Evolutionary conservation across 2,797 vertebrate species (phyloP).

Genomic region (Typhlichthys subterraneus): DNA sequence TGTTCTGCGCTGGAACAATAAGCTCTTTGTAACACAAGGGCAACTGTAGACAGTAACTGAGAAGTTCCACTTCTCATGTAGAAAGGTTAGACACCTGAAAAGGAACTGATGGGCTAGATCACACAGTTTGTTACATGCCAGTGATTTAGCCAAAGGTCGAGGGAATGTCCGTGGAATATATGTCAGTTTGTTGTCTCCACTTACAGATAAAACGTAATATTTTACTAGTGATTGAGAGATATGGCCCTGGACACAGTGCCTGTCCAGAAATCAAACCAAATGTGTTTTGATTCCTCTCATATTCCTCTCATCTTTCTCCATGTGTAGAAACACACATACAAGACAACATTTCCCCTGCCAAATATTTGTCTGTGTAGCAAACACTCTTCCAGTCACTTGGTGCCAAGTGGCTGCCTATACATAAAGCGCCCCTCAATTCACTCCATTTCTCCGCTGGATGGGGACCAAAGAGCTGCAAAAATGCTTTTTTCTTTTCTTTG

Average conservation of each 20-base stretch:
- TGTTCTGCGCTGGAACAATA: too few relatives aligned
- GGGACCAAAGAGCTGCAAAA: neutral
- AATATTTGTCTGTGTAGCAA: slow-evolving; percentile 1
- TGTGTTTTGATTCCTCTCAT: too few relatives aligned
- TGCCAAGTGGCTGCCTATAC: slow-evolving; percentile 10
- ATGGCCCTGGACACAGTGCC: too few relatives aligned
- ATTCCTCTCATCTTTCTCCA: neutral
- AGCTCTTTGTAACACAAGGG: too few relatives aligned
- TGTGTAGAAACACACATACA: neutral
- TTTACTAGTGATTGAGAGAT: neutral
- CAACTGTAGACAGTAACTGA: too few relatives aligned
- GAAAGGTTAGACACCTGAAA: too few relatives aligned
- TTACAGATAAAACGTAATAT: neutral
- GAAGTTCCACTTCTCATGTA: too few relatives aligned
- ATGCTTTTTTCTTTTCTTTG: neutral
- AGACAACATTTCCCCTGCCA: slow-evolving; percentile 3
- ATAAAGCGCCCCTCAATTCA: neutral
- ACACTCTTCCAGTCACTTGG: neutral
- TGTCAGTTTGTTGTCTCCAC: neutral
- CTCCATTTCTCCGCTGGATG: slow-evolving; percentile 1
- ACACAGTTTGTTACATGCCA: too few relatives aligned
- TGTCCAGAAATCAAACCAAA: too few relatives aligned
- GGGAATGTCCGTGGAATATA: too few relatives aligned
- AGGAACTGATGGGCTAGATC: too few relatives aligned
- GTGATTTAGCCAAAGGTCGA: too few relatives aligned